Evolutionary conservation across 2,888 invertebrate genomes (phyloP).

Genomic region (Xestia sexstrigata): DNA sequence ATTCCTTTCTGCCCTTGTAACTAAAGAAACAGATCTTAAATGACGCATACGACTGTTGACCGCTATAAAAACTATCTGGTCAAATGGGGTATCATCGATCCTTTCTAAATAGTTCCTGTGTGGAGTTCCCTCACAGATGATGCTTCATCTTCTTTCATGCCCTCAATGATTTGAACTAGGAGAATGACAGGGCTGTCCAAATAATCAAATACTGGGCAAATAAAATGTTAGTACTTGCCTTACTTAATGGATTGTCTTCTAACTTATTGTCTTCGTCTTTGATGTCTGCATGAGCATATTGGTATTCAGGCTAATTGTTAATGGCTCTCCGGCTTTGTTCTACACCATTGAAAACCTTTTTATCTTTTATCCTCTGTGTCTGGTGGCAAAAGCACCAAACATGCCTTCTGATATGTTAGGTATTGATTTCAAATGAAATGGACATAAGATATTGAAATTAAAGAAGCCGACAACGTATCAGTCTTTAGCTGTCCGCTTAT

Average conservation of each 20-base stretch:
- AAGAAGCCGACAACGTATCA: constrained; percentile 14
- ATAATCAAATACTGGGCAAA: neutral
- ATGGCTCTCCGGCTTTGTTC: neutral
- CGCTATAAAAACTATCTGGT: neutral
- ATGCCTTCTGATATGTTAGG: neutral
- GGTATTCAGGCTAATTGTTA: neutral
- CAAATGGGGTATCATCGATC: neutral
- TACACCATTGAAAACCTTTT: too few relatives aligned
- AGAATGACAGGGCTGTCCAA: neutral
- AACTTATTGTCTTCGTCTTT: neutral
- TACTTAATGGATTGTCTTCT: neutral
- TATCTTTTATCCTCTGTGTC: too few relatives aligned
- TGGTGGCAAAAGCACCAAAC: neutral
- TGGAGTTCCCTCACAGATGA: neutral
- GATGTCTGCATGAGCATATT: neutral
- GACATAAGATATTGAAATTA: constrained; percentile 20
- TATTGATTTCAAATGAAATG: constrained; percentile 16
- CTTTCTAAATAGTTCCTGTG: neutral
- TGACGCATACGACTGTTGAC: neutral
- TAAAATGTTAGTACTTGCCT: neutral
- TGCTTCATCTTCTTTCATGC: neutral
- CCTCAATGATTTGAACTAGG: neutral
- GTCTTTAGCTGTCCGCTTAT: neutral
- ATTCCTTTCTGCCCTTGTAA: neutral
- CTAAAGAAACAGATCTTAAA: neutral